Evolutionary conservation across 23 tunicate species (phyloP), one percentile per base, ranked within the genome.

Genomic region (Ciona savignyi): DNA sequence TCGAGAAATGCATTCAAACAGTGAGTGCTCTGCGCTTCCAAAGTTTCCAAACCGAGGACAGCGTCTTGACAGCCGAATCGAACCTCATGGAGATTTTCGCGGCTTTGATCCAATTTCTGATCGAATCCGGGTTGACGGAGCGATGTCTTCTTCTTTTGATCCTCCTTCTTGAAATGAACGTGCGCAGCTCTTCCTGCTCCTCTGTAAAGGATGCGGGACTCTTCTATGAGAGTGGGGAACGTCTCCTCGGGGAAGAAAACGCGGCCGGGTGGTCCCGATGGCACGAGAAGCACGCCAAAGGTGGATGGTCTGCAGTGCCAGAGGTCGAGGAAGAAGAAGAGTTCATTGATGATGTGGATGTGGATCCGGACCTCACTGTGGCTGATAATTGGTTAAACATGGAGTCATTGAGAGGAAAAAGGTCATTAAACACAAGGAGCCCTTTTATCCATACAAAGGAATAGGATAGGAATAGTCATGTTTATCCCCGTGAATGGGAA

Each of bases 181-280:
- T 84, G 4, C 33, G 82, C 11, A 67, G 35, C 26, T 22, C 0
- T 22, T 25, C 22, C 6, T 30, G 71, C 51, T 48, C 67, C 22
- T 73, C 69, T 35, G 28, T 84, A 2, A 19, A 33, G 1, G 78
- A 84, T 51, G 75, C 77, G 1, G 51, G 65, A 35, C 66, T 34
- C 6, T 84, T 84, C 56, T 84, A 74, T 62, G 78, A 84, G 30
- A 68, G 71, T 19, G 78, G 78, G 3, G 68, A 51, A 3, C 82
- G 82, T 6, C 73, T 84, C 32, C 60, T 84, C 33, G 89, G 89
- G 9, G 70, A 84, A 42, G n/a, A 32, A 15, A 32, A 71, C 34
- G 82, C 88, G 34, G 31, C 32, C 30, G 96, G 96, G 23, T 88
- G 86, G 74, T 72, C 60, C 15, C 48, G 34, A 29, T 88, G 86